Evolutionary conservation across 1,140 invertebrate genomes (phyloP), one percentile per base, ranked within the genome.

Genomic region (Drosophila carrolli): DNA sequence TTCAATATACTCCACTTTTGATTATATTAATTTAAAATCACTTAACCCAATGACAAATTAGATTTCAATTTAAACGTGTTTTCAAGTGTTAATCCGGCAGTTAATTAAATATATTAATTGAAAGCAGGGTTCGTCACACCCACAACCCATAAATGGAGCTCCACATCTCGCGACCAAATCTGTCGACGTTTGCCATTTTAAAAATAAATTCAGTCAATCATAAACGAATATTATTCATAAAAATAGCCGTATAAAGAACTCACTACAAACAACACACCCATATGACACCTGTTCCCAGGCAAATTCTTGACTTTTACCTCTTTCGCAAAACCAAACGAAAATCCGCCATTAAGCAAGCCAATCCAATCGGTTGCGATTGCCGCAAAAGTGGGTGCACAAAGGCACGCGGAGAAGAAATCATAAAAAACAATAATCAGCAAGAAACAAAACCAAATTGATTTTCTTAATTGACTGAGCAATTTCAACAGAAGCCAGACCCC

Each of bases 391-490:
- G 76, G 70, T 79, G 71, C 61, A 65, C 73, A 67, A 72, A 65
- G 54, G 59, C 51, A 71, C 13, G 48, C 53, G 51, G 61, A 56
- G 37, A 62, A 54, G 43, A n/a, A 73, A 48, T 56, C 16, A 67
- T 9, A 57, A 38, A 63, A 73, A 59, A 40, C 67, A 61, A 48
- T 68, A 57, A 57, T 23, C 38, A 37, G 65, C 32, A 9, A 75
- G 51, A 78, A 75, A 78, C 70, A 67, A 78, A 82, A 70, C 78
- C 44, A 65, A 86, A 82, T 73, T 79, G 75, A 86, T 86, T 88
- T 88, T 82, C 79, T 80, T 89, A 89, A 88, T 89, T 89, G 84
- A 77, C 84, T 83, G 63, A 77, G 60, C 83, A 89, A 58, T 80
- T 83, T 80, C 83, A 86, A 79, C 83, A 86, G 71, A 61, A 78